Base-by-base conservation (phyloP, 2,888 invertebrate genomes). In the Melikaiella ostensackeni region DNA sequence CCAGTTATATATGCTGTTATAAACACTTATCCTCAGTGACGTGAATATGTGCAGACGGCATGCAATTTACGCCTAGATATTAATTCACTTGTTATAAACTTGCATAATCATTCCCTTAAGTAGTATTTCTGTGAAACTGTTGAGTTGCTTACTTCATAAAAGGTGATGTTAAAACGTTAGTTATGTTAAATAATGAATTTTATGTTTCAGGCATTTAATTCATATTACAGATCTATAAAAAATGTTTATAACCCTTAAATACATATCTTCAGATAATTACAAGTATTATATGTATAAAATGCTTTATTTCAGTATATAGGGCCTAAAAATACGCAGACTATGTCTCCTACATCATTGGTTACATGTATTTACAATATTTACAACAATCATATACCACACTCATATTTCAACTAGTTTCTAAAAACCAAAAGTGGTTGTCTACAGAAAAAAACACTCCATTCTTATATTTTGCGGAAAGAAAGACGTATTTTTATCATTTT, bases 31-130 rank as follows among this genome's bases (percentile, higher is more conserved):
- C n/a, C 13, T 64, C 2, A 64, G 7, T 24, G 1, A 27, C 6
- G n/a, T 33, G 16, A 64, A 64, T 63, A n/a, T 35, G 35, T 63
- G 3, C 38, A 64, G 24, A 24, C 9, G n/a, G n/a, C 62, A 42
- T 64, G n/a, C 16, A 21, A 35, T 63, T 33, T 21, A 1, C 24
- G 21, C n/a, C 13, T 38, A 24, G 38, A 38, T 42, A 38, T 64
- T 64, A 38, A 64, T 21, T 64, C 38, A 42, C 38, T 16, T 24
- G 2, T 24, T 24, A 35, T 42, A 64, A 35, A 42, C 21, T 38
- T 64, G 38, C 38, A 64, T 64, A 64, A 64, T 64, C 13, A 64
- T 42, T 6, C 38, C n/a, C 24, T 42, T 64, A 64, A 38, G 24
- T 2, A 33, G n/a, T 21, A 63, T 19, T 63, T 63, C 35, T 21